Percentiles rank a stretch among this genome's conserved stretches.
Conservation (phyloP, 2,888 invertebrate genomes). For the Drosophila anomalipes region DNA sequence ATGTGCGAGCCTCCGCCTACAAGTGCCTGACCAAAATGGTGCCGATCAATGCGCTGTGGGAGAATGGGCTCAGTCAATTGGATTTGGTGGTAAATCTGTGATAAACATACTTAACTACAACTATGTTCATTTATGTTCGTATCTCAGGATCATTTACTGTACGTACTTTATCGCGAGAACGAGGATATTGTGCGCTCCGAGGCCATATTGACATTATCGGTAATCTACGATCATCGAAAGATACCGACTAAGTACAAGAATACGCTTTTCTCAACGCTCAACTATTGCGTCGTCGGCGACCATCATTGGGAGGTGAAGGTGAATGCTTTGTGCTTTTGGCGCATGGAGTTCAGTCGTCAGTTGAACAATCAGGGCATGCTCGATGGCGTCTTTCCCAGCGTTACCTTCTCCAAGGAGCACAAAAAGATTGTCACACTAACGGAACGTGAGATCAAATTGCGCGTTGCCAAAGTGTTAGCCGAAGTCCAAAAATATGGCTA, state of each 20-base stretch:
- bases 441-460: conserved; percentile 86
- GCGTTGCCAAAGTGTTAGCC: conserved; percentile 89
- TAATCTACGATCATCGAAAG: conserved; percentile 89
- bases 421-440: conserved; percentile 91
- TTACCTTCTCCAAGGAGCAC: conserved; percentile 92
- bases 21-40: conserved; percentile 90
- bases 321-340: conserved; percentile 90
- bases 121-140: conserved; percentile 40
- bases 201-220: conserved; percentile 88
- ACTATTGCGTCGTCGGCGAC: conserved; percentile 89
- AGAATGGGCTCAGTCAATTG: conserved; percentile 87
- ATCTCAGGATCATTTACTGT: conserved; percentile 86
- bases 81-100: conserved; percentile 87
- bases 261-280: conserved; percentile 88
- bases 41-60: conserved; percentile 89
- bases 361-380: conserved; percentile 93
- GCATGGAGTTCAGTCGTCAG: conserved; percentile 88
- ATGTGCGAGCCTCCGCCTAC: conserved; percentile 91
- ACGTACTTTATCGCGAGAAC: conserved; percentile 88
- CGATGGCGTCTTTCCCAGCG: conserved; percentile 91
- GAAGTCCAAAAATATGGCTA: conserved; percentile 90
- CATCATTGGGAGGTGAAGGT: conserved; percentile 94
- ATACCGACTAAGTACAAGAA: conserved; percentile 87
- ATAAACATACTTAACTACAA: not conserved
- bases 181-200: conserved; percentile 92